Evolutionary conservation across 2,888 invertebrate species (phyloP).

Genomic region (Drosophila mercatorum): DNA sequence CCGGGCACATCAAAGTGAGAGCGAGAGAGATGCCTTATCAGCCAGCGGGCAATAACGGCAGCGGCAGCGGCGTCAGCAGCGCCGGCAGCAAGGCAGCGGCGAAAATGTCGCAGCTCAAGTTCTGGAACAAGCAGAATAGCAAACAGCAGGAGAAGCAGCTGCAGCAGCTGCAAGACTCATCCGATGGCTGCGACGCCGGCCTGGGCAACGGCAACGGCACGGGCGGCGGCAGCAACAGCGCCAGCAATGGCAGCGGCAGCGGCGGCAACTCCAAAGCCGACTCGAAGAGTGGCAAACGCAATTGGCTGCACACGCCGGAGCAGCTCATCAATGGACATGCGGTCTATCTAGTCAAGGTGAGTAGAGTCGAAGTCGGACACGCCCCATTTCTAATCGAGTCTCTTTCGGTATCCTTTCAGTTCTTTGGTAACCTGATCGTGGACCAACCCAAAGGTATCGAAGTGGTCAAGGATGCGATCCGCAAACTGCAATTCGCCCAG

Average conservation of each 20-base stretch:
- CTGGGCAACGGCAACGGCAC: conserved; percentile 85
- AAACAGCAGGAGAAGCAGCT: conserved; percentile 77
- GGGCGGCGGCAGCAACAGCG: conserved; percentile 84
- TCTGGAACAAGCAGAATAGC: conserved; percentile 88
- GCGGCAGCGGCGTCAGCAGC: conserved; percentile 17
- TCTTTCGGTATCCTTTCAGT: conserved; percentile 85
- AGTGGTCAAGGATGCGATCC: conserved; percentile 98
- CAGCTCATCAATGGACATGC: conserved; percentile 97
- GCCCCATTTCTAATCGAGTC: neutral
- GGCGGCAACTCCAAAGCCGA: conserved; percentile 82
- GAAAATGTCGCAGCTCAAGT: conserved; percentile 88
- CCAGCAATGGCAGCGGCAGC: conserved; percentile 84
- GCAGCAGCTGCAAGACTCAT: conserved; percentile 57
- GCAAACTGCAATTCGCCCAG: conserved; percentile 97
- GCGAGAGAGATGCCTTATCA: conserved; percentile 62
- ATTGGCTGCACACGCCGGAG: conserved; percentile 98
- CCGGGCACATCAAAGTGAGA: conserved; percentile 9
- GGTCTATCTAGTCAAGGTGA: conserved; percentile 98
- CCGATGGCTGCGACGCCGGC: conserved; percentile 84
- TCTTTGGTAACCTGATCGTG: conserved; percentile 97
- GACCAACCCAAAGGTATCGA: conserved; percentile 99
- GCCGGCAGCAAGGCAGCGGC: conserved; percentile 60
- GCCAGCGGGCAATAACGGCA: conserved; percentile 67
- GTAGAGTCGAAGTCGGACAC: too few relatives aligned
- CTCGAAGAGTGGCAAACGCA: conserved; percentile 85